Percentiles rank a stretch among this genome's conserved stretches.
Evolutionary conservation across 2,113 vertebrate species (phyloP).

Genomic region (Xenus cinereus): DNA sequence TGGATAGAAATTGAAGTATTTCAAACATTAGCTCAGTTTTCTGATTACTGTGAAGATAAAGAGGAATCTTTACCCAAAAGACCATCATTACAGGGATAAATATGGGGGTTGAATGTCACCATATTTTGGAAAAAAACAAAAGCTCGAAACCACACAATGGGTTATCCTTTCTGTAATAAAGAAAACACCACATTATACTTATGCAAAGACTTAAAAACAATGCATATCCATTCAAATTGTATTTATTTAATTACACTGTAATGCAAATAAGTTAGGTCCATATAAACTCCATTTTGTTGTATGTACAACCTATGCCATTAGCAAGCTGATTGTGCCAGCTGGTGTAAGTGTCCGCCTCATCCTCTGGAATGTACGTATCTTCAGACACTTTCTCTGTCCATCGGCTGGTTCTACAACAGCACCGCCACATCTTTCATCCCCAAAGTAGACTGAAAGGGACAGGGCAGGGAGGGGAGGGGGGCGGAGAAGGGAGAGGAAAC

Average conservation of each 20-base stretch:
- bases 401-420: constrained; percentile 46
- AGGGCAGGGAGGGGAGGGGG: not conserved
- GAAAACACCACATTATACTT: not conserved
- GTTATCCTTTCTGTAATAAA: not conserved
- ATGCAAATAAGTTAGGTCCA: constrained; percentile 67
- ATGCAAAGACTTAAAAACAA: constrained; percentile 43
- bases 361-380: constrained; percentile 56
- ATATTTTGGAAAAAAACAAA: not conserved
- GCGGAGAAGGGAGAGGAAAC: not conserved
- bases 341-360: constrained; percentile 27
- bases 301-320: constrained; percentile 45
- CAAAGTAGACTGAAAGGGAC: constrained; percentile 79
- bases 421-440: constrained; percentile 73
- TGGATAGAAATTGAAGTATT: no score
- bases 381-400: constrained; percentile 53
- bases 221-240: constrained; percentile 41
- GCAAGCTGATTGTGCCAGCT: constrained; percentile 9
- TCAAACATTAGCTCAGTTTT: not conserved
- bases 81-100: not conserved
- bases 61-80: not conserved
- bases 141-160: fast-evolving
- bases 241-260: constrained; percentile 74
- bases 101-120: not conserved
- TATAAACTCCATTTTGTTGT: constrained; percentile 53
- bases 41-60: not conserved